Evolutionary conservation across 2,888 invertebrate species (phyloP).

Genomic region (Yponomeuta sedellus): DNA sequence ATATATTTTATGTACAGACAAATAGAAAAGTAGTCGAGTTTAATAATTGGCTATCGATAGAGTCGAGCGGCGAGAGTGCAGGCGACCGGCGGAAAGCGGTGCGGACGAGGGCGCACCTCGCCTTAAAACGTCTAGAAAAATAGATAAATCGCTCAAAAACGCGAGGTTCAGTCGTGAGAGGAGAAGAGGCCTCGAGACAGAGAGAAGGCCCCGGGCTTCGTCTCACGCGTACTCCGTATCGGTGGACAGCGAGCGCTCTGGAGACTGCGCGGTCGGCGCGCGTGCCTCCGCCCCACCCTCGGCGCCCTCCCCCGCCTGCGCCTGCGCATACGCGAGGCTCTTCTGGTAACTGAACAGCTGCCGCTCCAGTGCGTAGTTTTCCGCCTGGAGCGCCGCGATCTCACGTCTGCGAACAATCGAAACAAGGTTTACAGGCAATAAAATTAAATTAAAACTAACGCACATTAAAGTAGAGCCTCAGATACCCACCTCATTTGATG

Average conservation of each 20-base stretch:
- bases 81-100: conserved; percentile 72
- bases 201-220: conserved; percentile 24
- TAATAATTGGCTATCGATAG: conserved; percentile 75
- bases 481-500: conserved; percentile 85
- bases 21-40: conserved; percentile 76
- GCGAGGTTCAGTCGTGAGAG: conserved; percentile 73
- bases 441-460: not conserved
- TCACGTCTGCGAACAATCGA: conserved; percentile 78
- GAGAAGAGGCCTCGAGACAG: conserved; percentile 45
- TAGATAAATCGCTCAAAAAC: conserved; percentile 77
- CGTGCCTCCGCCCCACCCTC: conserved; percentile 40
- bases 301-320: conserved; percentile 72
- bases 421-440: not conserved
- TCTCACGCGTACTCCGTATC: conserved; percentile 85
- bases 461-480: not conserved
- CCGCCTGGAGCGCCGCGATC: conserved; percentile 86
- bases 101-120: conserved; percentile 73
- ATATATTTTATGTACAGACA: conserved; percentile 76
- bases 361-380: conserved; percentile 88
- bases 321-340: conserved; percentile 84
- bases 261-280: conserved; percentile 50
- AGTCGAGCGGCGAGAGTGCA: conserved; percentile 73
- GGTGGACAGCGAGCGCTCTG: conserved; percentile 79
- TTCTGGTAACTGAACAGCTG: conserved; percentile 90
- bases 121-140: conserved; percentile 76